A percentile compares a stretch with the other conserved stretches of the same genome.
phyloP scores from a whole-genome alignment of 2,113 vertebrate genomes.

The Gracilinanus agilis region DNA sequence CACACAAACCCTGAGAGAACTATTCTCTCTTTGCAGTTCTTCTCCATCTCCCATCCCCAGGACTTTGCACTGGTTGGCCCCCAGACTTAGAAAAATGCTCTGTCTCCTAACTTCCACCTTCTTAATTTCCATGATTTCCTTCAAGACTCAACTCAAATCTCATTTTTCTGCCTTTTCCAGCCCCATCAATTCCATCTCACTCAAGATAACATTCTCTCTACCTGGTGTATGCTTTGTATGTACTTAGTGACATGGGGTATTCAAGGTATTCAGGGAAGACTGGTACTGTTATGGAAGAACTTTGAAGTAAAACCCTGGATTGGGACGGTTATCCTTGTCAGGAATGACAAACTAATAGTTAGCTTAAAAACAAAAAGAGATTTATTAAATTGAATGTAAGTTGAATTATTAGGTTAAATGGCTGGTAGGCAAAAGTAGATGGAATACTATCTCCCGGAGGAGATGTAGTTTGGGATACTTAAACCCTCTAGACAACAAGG shows the following conservation, averaged over 20 bases:
- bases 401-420: no score
- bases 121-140: neutral
- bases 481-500: no score
- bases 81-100: neutral
- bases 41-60: neutral
- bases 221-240: neutral
- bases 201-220: neutral
- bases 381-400: no score
- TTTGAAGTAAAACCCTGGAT: no score
- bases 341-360: no score
- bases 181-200: neutral
- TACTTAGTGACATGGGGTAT: neutral
- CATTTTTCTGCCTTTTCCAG: neutral
- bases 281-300: no score
- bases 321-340: no score
- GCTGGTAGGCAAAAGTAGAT: no score
- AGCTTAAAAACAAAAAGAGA: no score
- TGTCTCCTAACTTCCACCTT: neutral
- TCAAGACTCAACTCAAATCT: neutral
- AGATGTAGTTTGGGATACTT: no score
- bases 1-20: neutral
- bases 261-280: no score
- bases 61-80: neutral
- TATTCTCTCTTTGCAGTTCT: neutral
- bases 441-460: no score